Conservation (phyloP, 1,140 invertebrate genomes). For the Pantala flavescens region DNA sequence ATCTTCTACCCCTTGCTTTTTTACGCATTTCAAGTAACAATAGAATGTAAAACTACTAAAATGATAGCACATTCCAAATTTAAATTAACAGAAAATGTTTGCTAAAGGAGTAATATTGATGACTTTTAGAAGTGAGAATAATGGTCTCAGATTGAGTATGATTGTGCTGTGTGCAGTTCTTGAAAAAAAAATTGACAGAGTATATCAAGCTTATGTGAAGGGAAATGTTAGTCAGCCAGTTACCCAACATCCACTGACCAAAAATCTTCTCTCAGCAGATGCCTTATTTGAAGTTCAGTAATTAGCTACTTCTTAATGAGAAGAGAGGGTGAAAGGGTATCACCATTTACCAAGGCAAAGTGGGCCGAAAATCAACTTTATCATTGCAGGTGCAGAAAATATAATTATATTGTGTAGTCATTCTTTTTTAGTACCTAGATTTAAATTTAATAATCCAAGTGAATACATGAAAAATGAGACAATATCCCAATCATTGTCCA, state of each 20-base stretch:
- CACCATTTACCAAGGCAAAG: no score
- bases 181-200: no score
- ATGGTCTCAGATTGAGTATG: no score
- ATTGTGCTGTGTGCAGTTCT: no score
- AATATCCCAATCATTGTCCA: not conserved
- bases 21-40: no score
- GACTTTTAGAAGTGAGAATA: no score
- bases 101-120: no score
- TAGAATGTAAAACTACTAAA: not conserved
- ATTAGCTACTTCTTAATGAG: not conserved
- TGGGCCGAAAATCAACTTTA: no score
- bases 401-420: not conserved
- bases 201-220: no score
- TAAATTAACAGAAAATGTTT: no score
- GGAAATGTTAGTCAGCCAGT: not conserved
- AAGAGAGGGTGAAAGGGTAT: not conserved
- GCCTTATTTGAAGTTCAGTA: not conserved
- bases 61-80: not conserved
- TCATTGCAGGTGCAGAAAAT: no score
- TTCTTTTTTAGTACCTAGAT: not conserved
- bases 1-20: no score
- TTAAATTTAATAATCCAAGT: not conserved
- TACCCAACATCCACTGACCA: constrained; percentile 8
- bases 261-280: constrained; percentile 8
- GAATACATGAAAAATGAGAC: not conserved